Conservation (phyloP, 2,797 vertebrate genomes). For the Falco concolor region DNA sequence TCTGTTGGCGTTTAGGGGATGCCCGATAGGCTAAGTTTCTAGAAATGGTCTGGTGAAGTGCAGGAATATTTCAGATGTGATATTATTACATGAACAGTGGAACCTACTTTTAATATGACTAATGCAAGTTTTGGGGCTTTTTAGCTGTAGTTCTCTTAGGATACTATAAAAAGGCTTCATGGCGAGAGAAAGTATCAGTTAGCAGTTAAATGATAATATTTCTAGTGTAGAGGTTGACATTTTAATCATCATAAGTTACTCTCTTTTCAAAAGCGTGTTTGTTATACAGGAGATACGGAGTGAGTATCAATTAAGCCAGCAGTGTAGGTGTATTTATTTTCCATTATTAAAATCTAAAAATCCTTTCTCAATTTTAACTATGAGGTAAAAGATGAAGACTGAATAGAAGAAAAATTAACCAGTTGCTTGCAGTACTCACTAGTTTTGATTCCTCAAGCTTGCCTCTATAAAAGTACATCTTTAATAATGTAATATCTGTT, state of each 20-base stretch:
- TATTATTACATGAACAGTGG: rapidly evolving
- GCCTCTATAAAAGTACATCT: background rate
- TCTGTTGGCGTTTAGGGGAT: background rate
- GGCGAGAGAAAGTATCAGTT: background rate
- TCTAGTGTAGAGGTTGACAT: background rate
- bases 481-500: background rate
- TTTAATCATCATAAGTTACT: background rate
- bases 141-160: background rate
- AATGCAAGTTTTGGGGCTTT: background rate
- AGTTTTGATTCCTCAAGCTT: background rate
- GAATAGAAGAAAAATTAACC: background rate
- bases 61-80: background rate
- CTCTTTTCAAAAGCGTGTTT: background rate
- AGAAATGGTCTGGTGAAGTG: background rate
- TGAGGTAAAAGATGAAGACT: background rate
- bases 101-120: background rate
- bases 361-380: background rate
- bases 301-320: background rate
- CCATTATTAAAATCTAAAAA: background rate
- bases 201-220: background rate
- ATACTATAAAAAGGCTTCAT: background rate
- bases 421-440: background rate
- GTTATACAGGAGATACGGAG: background rate
- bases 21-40: background rate
- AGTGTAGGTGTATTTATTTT: background rate